Evolutionary conservation across 64 coral and sea anemone genomes (phyloP).

Genomic region (Actinia equina): DNA sequence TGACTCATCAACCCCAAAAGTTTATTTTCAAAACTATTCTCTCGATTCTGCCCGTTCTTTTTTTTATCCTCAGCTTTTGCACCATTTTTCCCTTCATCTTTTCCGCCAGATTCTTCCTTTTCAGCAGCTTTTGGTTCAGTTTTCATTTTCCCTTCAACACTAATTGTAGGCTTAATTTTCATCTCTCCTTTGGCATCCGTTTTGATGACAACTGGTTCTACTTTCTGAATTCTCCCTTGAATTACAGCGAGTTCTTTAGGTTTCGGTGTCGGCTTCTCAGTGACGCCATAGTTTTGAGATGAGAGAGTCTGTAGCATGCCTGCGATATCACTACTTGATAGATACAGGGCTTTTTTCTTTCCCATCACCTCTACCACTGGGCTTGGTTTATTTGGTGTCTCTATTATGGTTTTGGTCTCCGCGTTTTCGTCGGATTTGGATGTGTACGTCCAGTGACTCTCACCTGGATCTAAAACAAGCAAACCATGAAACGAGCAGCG

Average conservation of each 20-base stretch:
- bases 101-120: not conserved
- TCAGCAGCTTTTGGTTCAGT: not conserved
- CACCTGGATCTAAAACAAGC: not conserved
- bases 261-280: not conserved
- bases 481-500: not conserved
- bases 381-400: not conserved
- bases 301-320: conserved; percentile 19
- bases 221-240: conserved; percentile 22
- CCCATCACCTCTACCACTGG: conserved; percentile 3
- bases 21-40: not conserved
- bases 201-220: not conserved
- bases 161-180: not conserved
- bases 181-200: not conserved
- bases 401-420: not conserved
- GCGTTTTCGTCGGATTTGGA: conserved; percentile 1
- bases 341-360: conserved; percentile 5
- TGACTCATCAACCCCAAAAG: not conserved
- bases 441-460: not conserved
- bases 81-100: not conserved
- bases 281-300: not conserved
- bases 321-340: conserved; percentile 13
- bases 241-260: conserved; percentile 24
- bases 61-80: not conserved
- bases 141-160: conserved; percentile 1
- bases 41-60: not conserved